A percentile compares a stretch with the other conserved stretches of the same genome.
phyloP scores from a whole-genome alignment of 1,140 invertebrate genomes.

The Potamilus streckersoni region DNA sequence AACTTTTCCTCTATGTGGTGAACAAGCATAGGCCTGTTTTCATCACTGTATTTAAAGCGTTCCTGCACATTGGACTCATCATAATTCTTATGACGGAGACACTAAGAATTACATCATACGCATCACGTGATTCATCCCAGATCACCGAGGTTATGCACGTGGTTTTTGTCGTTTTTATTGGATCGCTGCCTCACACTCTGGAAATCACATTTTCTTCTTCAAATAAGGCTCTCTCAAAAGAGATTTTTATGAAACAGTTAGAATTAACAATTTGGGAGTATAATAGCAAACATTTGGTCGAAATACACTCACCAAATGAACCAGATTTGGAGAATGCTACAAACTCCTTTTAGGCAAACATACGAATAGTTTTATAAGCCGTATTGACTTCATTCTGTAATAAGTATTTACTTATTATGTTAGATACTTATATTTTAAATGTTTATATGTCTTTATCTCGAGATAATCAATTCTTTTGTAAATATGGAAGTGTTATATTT shows the following conservation, averaged over 20 bases:
- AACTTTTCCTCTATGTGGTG: slow-evolving; percentile 15
- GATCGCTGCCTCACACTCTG: slow-evolving; percentile 8
- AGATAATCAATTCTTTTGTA: too few species aligned
- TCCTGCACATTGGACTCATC: slow-evolving; percentile 9
- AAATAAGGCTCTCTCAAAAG: not conserved
- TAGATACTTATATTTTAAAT: too few species aligned
- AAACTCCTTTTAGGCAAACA: too few species aligned
- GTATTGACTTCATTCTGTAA: too few species aligned
- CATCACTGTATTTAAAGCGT: slow-evolving; percentile 6
- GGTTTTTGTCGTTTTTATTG: slow-evolving; percentile 20
- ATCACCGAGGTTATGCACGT: slow-evolving; percentile 28
- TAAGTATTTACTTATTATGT: too few species aligned
- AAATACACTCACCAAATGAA: too few species aligned
- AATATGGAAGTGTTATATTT: too few species aligned
- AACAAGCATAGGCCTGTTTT: slow-evolving; percentile 16
- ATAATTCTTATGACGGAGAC: slow-evolving; percentile 7
- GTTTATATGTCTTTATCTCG: too few species aligned
- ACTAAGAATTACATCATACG: slow-evolving; percentile 1
- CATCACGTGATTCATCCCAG: slow-evolving; percentile 1
- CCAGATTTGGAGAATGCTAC: too few species aligned
- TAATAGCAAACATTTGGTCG: too few species aligned
- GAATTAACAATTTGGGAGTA: too few species aligned
- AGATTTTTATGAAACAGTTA: not conserved
- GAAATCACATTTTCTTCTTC: slow-evolving; percentile 5
- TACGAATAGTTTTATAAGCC: too few species aligned